A percentile compares a stretch with the other conserved stretches of the same genome.
Conservation (phyloP, 1,140 invertebrate species). For the Belonocnema kinseyi region DNA sequence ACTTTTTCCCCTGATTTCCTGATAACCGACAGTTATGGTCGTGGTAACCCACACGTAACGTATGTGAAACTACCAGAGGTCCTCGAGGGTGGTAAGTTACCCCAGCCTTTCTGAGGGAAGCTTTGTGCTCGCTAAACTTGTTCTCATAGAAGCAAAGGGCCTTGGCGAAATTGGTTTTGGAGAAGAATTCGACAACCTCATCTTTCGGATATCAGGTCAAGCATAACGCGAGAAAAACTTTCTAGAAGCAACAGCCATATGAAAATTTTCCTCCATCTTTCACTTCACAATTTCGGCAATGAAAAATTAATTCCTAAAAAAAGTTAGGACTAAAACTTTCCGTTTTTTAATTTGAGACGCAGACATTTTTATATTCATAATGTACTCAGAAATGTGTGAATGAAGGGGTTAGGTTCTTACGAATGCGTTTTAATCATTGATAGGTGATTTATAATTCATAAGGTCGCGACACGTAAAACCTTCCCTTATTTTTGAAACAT, state of each 20-base stretch:
- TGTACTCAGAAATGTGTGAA: no score
- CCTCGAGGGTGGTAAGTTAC: constrained; percentile 37
- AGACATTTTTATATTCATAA: no score
- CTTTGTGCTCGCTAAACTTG: constrained; percentile 49
- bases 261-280: constrained; percentile 79
- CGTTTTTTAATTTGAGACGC: not conserved
- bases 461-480: no score
- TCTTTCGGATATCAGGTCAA: constrained; percentile 57
- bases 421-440: no score
- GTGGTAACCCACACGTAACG: constrained; percentile 16
- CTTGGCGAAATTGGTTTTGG: constrained; percentile 43
- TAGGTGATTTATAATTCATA: no score
- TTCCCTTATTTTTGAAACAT: no score
- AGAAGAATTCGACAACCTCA: constrained; percentile 47
- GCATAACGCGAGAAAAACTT: constrained; percentile 92
- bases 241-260: constrained; percentile 90
- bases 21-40: constrained; percentile 20
- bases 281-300: not conserved
- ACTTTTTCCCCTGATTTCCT: not conserved
- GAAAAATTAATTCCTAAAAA: not conserved
- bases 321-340: no score
- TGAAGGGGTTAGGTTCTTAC: no score
- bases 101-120: constrained; percentile 43
- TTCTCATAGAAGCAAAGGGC: constrained; percentile 45
- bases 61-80: not conserved